phyloP scores from a whole-genome alignment of 53 echinoderm and acorn worm species.

The Paelopatides confundens region DNA sequence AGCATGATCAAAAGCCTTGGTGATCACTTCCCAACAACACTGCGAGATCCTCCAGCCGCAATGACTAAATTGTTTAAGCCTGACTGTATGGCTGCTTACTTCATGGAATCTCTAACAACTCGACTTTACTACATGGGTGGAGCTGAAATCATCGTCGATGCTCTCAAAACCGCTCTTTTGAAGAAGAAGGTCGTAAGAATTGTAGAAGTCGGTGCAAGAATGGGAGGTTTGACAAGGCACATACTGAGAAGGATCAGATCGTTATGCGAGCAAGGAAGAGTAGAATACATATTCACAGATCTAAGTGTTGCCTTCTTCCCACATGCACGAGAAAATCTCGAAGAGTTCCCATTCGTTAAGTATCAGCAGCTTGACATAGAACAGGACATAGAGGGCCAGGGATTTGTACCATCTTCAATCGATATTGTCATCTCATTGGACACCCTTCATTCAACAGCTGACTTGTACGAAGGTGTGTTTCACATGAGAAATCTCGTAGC shows the following conservation, averaged over 20 bases:
- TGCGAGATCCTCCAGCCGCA: conserved; percentile 77
- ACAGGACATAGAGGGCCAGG: conserved; percentile 78
- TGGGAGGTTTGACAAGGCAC: conserved; percentile 82
- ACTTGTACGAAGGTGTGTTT: conserved; percentile 64
- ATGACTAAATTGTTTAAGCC: conserved; percentile 84
- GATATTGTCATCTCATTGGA: conserved; percentile 87
- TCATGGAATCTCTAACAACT: conserved; percentile 83
- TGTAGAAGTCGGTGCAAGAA: conserved; percentile 88
- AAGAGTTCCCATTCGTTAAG: conserved; percentile 81
- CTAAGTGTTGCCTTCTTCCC: conserved; percentile 90
- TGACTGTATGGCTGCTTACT: conserved; percentile 76
- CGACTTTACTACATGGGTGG: conserved; percentile 83
- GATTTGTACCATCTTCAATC: conserved; percentile 83
- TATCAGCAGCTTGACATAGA: conserved; percentile 91
- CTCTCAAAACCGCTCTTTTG: conserved; percentile 71
- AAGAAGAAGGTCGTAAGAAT: conserved; percentile 78
- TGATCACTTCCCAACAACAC: conserved; percentile 80
- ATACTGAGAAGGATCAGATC: conserved; percentile 70
- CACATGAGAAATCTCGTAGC: conserved; percentile 80
- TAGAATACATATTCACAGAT: conserved; percentile 94
- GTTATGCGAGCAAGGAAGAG: conserved; percentile 58
- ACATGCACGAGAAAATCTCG: conserved; percentile 77
- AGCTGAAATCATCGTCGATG: conserved; percentile 64
- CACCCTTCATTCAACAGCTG: conserved; percentile 84
- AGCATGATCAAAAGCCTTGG: conserved; percentile 80